Base-by-base conservation (phyloP, 2,888 invertebrate species). In the Tetropium fuscum region DNA sequence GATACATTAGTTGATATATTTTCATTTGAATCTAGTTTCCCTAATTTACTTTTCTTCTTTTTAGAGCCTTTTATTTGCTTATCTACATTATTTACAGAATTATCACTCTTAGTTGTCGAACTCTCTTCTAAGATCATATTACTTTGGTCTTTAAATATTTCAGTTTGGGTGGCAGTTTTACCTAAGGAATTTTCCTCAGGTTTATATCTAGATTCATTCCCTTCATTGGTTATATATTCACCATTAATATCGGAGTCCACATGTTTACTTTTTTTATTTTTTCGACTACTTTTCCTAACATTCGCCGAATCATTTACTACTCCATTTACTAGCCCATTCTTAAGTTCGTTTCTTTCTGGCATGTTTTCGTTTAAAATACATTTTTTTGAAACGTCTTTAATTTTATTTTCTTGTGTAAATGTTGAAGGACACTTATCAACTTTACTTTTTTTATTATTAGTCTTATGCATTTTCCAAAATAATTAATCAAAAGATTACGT, bases 341-440 rank as follows among this genome's bases (percentile, higher is more conserved):
- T 72, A 27, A 58, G 49, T 36, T 64, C 62, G 19, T 48, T 58
- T 47, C 58, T 61, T 48, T 56, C 60, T 22, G 27, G 51, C 11
- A 60, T 19, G 53, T 48, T 54, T 53, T 68, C 65, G 36, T 59
- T 66, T 53, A 60, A 53, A 66, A 60, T 66, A 54, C 64, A 68
- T 40, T 64, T 68, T 47, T 62, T 66, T 57, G 61, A 53, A 54
- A 66, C 49, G 43, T 68, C 63, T 63, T 55, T 66, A 51, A 59
- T 51, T 22, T 63, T 61, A 49, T 53, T 63, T 59, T 63, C 64
- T 47, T 64, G 60, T 40, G 60, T 56, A 51, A 61, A 47, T 62
- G 68, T 66, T 63, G 71, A 67, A 68, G 73, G 66, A 59, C 74
- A 72, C 67, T 74, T 73, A 61, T 71, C 70, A 60, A 66, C 63